These are phyloP conservation scores for Echinometra lucunter DNA, from an alignment of 53 echinoderm and acorn worm genomes.

Conservation along the genomic window DNA sequence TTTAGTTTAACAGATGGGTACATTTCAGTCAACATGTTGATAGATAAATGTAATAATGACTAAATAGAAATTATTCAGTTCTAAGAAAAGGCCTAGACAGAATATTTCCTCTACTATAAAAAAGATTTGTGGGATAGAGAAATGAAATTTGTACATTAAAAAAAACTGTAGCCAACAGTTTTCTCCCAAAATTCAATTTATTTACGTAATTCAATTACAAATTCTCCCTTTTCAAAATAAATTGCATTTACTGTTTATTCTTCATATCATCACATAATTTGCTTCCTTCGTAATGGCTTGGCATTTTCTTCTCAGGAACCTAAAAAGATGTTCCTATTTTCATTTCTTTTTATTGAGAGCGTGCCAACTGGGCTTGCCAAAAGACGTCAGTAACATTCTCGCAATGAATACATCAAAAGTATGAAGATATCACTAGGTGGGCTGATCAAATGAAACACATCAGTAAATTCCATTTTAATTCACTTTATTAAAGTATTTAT, in stretches of 20 bases:
- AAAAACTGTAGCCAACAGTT: too few species aligned
- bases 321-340: background rate
- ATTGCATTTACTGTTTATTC: background rate
- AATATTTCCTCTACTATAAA: too few species aligned
- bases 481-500: too few species aligned
- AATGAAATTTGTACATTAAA: too few species aligned
- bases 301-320: background rate
- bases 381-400: constrained; percentile 6
- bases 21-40: too few species aligned
- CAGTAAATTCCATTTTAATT: too few species aligned
- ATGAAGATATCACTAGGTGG: background rate
- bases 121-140: too few species aligned
- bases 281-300: background rate
- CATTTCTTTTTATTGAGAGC: background rate
- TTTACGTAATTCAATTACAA: background rate
- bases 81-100: too few species aligned
- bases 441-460: background rate
- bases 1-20: too few species aligned
- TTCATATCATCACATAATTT: background rate
- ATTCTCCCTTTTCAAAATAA: background rate
- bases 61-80: too few species aligned
- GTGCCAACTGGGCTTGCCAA: background rate
- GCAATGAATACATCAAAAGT: background rate
- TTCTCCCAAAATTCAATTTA: too few species aligned
- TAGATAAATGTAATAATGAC: too few species aligned